These are phyloP conservation scores for Drosophila melanosoma DNA, from an alignment of 2,888 invertebrate genomes.

Conservation along the genomic window DNA sequence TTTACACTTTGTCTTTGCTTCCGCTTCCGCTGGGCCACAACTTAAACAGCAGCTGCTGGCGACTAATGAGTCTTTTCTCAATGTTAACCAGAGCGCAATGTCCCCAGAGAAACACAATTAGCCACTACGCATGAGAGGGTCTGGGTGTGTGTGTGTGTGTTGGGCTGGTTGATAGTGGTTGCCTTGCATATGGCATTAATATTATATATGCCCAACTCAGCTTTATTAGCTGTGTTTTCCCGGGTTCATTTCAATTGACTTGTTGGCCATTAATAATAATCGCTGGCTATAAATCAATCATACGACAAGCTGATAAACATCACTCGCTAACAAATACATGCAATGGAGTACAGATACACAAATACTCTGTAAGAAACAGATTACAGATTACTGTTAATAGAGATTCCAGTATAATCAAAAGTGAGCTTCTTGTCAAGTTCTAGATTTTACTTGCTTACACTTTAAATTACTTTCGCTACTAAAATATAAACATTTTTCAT, in stretches of 20 bases:
- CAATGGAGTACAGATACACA: conserved; percentile 15
- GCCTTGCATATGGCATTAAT: conserved; percentile 36
- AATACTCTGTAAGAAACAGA: not conserved
- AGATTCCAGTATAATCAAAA: not conserved
- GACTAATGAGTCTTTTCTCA: conserved; percentile 52
- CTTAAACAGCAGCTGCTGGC: conserved; percentile 44
- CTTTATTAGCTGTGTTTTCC: conserved; percentile 3
- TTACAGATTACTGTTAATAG: not conserved
- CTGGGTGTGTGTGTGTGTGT: not conserved
- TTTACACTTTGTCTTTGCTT: conserved; percentile 73
- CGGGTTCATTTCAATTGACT: conserved; percentile 56
- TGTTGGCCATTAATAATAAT: conserved; percentile 59
- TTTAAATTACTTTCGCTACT: not conserved
- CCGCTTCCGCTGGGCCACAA: conserved; percentile 49
- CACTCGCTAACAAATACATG: conserved; percentile 35
- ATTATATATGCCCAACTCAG: conserved; percentile 39
- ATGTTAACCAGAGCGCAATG: conserved; percentile 33
- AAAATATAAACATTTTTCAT: not conserved
- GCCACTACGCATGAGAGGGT: not conserved
- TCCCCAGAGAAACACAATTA: conserved; percentile 57
- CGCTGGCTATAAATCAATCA: conserved; percentile 71
- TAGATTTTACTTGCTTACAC: not conserved
- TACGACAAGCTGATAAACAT: conserved; percentile 77
- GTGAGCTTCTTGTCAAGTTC: not conserved
- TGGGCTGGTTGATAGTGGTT: not conserved